A percentile compares a stretch with the other conserved stretches of the same genome.
phyloP scores from a whole-genome alignment of 2,797 vertebrate species.

The Ispidina picta region DNA sequence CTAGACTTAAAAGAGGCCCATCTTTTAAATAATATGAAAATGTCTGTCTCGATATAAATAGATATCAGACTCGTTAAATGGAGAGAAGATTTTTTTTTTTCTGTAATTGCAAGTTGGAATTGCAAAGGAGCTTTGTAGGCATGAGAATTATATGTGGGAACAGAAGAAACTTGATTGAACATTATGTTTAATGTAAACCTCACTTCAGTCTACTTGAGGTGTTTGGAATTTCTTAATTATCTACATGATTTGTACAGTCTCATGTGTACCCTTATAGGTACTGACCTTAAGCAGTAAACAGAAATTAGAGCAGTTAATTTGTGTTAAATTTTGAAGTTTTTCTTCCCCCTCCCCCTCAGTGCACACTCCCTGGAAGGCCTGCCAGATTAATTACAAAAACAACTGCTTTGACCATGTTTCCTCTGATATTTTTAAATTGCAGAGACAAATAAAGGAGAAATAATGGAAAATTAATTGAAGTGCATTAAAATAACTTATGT shows the following conservation, averaged over 20 bases:
- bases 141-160: slow-evolving; percentile 47
- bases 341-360: not conserved
- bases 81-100: not conserved
- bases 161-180: slow-evolving; percentile 54
- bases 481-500: not conserved
- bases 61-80: slow-evolving; percentile 17
- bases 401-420: not conserved
- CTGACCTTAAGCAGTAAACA: not conserved
- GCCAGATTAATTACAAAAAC: slow-evolving; percentile 9
- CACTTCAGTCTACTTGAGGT: slow-evolving; percentile 3
- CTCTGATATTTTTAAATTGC: slow-evolving; percentile 4
- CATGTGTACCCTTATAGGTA: not conserved
- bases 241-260: not conserved
- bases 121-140: slow-evolving; percentile 39
- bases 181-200: slow-evolving; percentile 65
- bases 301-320: slow-evolving; percentile 10
- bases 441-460: not conserved
- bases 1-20: slow-evolving; percentile 10
- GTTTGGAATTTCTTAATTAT: slow-evolving; percentile 54
- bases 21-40: slow-evolving; percentile 46
- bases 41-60: slow-evolving; percentile 17
- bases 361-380: not conserved
- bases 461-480: slow-evolving; percentile 22
- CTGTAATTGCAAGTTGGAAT: slow-evolving; percentile 9
- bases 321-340: slow-evolving; percentile 7